phyloP scores from a whole-genome alignment of 2,113 vertebrate genomes.

The Sakesphorus luctuosus region DNA sequence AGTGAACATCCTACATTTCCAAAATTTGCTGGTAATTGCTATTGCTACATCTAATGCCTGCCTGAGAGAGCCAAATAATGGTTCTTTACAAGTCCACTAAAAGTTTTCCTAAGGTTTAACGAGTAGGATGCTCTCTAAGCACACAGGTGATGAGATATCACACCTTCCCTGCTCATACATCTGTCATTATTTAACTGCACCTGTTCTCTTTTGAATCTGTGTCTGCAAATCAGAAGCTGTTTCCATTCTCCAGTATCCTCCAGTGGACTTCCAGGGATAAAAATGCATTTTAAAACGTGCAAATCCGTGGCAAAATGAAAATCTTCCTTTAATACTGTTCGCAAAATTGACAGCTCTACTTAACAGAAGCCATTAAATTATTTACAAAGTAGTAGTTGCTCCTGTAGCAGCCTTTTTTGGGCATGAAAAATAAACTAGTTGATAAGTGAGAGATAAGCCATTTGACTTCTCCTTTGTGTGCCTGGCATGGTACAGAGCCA shows the following conservation, averaged over 20 bases:
- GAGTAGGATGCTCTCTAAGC: background rate
- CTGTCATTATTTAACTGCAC: slow-evolving; percentile 22
- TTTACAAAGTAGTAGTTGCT: slow-evolving; percentile 75
- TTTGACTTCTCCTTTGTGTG: slow-evolving; percentile 65
- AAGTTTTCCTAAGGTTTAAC: background rate
- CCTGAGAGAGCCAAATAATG: background rate
- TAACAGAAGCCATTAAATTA: slow-evolving; percentile 76
- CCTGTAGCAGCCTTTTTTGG: slow-evolving; percentile 63
- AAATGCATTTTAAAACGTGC: slow-evolving; percentile 56
- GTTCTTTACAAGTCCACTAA: background rate
- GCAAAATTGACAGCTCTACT: slow-evolving; percentile 72
- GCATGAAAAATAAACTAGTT: slow-evolving; percentile 77
- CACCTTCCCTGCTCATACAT: background rate
- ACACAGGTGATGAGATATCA: background rate
- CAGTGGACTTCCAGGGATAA: slow-evolving; percentile 51
- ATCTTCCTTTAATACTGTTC: slow-evolving; percentile 64
- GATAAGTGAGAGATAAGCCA: slow-evolving; percentile 74
- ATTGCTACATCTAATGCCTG: background rate
- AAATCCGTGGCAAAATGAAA: slow-evolving; percentile 64
- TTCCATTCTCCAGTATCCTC: slow-evolving; percentile 41
- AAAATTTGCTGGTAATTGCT: background rate
- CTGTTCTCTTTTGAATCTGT: slow-evolving; percentile 21
- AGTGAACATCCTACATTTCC: background rate
- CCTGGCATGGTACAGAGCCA: slow-evolving; percentile 47
- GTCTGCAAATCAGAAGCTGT: slow-evolving; percentile 7